These are phyloP conservation scores for Actinernus sp. DNA, from an alignment of 92 coral and sea anemone species.

Conservation along the genomic window DNA sequence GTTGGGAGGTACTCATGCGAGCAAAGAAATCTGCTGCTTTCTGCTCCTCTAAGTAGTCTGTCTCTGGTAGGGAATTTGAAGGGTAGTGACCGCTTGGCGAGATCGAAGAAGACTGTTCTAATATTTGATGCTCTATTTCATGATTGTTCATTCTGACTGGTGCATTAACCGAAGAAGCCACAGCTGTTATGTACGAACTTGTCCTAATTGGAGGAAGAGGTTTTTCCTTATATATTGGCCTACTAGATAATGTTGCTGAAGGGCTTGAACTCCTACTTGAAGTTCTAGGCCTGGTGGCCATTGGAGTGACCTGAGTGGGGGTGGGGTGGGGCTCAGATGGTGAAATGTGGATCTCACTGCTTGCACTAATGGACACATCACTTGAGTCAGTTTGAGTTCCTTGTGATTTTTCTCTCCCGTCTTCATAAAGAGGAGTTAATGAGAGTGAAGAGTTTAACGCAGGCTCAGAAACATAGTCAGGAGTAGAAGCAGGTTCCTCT, in stretches of 20 bases:
- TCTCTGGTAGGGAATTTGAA: constrained; percentile 58
- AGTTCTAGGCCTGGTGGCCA: neutral
- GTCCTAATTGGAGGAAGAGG: constrained; percentile 81
- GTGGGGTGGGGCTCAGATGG: neutral
- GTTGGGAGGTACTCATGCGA: constrained; percentile 30
- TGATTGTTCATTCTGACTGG: constrained; percentile 2
- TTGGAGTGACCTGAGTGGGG: neutral
- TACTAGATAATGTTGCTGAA: too few species aligned
- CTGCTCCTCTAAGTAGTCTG: constrained; percentile 22
- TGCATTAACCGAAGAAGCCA: constrained; percentile 50
- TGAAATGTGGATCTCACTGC: constrained; percentile 45
- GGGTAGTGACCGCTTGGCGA: constrained; percentile 40
- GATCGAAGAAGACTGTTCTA: neutral
- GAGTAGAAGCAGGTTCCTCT: constrained; percentile 72
- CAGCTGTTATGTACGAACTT: constrained; percentile 81
- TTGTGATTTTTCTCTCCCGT: constrained; percentile 53
- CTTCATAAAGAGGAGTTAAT: constrained; percentile 90
- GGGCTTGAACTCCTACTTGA: constrained; percentile 1
- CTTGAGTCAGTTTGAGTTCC: constrained; percentile 90
- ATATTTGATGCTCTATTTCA: neutral
- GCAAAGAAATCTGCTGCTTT: constrained; percentile 26
- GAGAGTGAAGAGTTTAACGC: constrained; percentile 77
- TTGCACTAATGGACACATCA: constrained; percentile 64
- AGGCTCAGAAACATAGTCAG: constrained; percentile 83
- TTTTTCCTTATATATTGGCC: constrained; percentile 45